phyloP scores from a whole-genome alignment of 2,797 vertebrate species.

The Cossypha polioptera region DNA sequence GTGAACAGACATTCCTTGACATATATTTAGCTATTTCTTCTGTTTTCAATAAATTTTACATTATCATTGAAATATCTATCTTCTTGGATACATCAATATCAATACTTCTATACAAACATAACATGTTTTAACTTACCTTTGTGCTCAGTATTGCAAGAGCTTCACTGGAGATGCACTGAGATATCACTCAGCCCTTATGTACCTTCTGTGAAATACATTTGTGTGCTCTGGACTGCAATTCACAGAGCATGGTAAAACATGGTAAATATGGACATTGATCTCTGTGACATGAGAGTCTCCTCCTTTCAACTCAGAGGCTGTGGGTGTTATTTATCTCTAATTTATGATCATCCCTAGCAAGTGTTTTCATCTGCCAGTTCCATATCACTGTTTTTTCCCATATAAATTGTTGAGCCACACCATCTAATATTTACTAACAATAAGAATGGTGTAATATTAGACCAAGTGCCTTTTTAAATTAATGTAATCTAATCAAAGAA shows the following conservation, averaged over 20 bases:
- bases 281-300: not conserved
- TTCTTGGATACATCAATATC: not conserved
- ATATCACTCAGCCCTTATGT: not conserved
- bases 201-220: not conserved
- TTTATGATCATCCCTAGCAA: not conserved
- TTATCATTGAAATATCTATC: not conserved
- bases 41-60: not conserved
- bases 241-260: not conserved
- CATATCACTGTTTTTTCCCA: not conserved
- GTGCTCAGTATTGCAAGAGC: not conserved
- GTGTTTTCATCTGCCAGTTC: not conserved
- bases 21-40: not conserved
- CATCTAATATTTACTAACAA: not conserved
- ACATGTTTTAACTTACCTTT: not conserved
- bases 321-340: not conserved
- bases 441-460: not conserved
- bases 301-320: not conserved
- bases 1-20: not conserved
- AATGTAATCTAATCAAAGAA: not conserved
- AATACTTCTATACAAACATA: not conserved
- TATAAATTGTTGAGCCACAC: not conserved
- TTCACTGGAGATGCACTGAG: not conserved
- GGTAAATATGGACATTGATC: conserved; percentile 14
- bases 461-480: not conserved
- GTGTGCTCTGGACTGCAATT: not conserved